Evolutionary conservation across 1,140 invertebrate genomes (phyloP), one percentile per base, ranked within the genome.

Genomic region (Nomia melanderi): DNA sequence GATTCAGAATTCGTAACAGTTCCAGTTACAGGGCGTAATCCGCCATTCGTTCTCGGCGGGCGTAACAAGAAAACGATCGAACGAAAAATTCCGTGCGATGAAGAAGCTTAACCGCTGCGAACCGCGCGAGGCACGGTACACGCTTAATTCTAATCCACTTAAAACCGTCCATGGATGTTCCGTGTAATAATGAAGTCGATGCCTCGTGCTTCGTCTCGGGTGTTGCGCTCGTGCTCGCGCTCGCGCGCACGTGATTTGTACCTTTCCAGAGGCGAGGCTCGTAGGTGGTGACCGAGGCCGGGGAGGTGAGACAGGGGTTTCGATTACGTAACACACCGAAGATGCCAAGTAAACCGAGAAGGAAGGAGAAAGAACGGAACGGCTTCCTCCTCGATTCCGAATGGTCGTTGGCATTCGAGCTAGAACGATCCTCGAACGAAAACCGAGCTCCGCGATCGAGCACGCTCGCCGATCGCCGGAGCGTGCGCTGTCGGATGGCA

Each of bases 271-370:
- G 77, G 77, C 41, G 53, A 27, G 41, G 31, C 65, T 75, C 70
- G 67, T 83, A 71, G 81, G 65, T 78, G 79, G 60, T 39, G 66
- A 56, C 69, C 71, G 60, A 71, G 60, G 70, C 41, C 66, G 76
- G 41, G 59, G 59, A 47, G 64, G 44, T 36, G 36, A n/a, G n/a
- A 59, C 53, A 64, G 59, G 57, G 57, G 33, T 63, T 33, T 41
- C 70, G 60, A 62, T 85, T 85, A 85, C 71, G 70, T 81, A 84
- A 84, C 74, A 84, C 74, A 47, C 41, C 25, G 20, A 85, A 75
- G 81, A 81, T 53, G 60, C 70, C 66, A 11, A 74, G 65, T 59
- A 57, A 70, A 63, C 65, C 23, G 25, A 31, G 41, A 33, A 67
- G 44, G 66, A 69, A 64, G 47, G 44, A 77, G 72, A n/a, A n/a